Conservation (phyloP, 2,888 invertebrate species). For the Dolichomitus sp. region DNA sequence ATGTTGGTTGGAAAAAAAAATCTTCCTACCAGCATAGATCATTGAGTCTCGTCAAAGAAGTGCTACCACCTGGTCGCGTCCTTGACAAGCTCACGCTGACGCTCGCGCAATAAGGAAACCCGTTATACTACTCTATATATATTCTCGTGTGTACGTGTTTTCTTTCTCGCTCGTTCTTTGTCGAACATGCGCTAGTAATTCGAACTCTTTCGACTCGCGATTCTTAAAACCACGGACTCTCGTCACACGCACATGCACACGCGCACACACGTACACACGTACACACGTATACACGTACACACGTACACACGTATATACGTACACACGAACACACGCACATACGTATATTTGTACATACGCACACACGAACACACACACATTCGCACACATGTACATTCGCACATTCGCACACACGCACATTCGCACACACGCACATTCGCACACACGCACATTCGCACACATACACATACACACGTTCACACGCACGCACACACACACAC, state of each 20-base stretch:
- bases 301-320: too few relatives aligned
- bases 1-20: neutral
- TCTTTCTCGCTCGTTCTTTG: conserved; percentile 13
- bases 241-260: neutral
- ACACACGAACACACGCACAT: too few relatives aligned
- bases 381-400: too few relatives aligned
- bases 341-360: too few relatives aligned
- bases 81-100: conserved; percentile 49
- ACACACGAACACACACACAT: too few relatives aligned
- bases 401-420: too few relatives aligned
- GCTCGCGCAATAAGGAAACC: conserved; percentile 53
- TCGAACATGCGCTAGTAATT: conserved; percentile 41
- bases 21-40: neutral
- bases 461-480: too few relatives aligned
- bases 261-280: too few relatives aligned
- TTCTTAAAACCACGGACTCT: conserved; percentile 31
- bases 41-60: conserved; percentile 7
- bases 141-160: conserved; percentile 6
- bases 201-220: conserved; percentile 56
- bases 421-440: too few relatives aligned
- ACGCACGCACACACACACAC: too few relatives aligned
- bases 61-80: conserved; percentile 59
- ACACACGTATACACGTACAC: too few relatives aligned
- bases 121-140: conserved; percentile 50
- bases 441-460: too few relatives aligned